These are phyloP conservation scores for Trachymyrmex septentrionalis DNA, from an alignment of 1,140 invertebrate species.

Conservation along the genomic window DNA sequence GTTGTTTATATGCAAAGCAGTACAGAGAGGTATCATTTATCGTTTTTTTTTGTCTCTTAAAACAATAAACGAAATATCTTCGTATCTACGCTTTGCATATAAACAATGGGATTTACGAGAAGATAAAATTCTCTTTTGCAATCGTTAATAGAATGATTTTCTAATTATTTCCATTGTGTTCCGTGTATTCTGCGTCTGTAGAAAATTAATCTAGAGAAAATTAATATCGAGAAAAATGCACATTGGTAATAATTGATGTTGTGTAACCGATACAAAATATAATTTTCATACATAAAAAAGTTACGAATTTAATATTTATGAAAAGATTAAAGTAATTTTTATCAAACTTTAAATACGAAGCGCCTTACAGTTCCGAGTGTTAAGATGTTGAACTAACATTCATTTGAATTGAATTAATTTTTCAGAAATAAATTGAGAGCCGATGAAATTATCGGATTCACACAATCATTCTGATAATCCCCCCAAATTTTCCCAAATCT, in stretches of 20 bases:
- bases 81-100: not conserved
- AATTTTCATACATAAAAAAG: not conserved
- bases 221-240: not conserved
- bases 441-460: too few species aligned
- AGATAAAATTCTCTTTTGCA: not conserved
- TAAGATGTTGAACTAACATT: too few species aligned
- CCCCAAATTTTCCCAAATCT: too few species aligned
- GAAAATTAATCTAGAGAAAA: conserved; percentile 15
- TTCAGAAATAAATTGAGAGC: too few species aligned
- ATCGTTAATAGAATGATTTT: not conserved
- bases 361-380: too few species aligned
- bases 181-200: too few species aligned
- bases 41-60: too few species aligned
- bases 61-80: not conserved
- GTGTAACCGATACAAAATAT: not conserved
- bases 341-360: too few species aligned
- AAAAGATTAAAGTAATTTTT: conserved; percentile 5
- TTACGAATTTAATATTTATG: not conserved
- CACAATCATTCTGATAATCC: too few species aligned
- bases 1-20: conserved; percentile 8
- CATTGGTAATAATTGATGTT: not conserved
- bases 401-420: too few species aligned
- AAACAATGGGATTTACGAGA: not conserved
- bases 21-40: not conserved
- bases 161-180: not conserved